Base-by-base conservation (phyloP, 2,888 invertebrate species). In the Altica lythri region DNA sequence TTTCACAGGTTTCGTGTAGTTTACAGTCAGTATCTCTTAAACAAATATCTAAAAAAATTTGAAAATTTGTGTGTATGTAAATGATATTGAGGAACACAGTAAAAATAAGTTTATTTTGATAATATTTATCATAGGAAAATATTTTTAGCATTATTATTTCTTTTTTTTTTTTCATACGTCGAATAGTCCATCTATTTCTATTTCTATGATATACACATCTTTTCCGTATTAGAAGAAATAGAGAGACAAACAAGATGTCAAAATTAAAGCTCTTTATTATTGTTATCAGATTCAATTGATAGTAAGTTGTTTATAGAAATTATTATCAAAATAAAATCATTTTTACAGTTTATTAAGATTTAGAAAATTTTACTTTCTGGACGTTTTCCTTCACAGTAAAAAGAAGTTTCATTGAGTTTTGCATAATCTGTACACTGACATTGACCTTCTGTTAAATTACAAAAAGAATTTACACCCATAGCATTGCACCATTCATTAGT, bases 401-500 rank as follows among this genome's bases (percentile, higher is more conserved):
- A 59, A 13, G 53, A 51, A 1, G 56, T 52, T 40, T 59, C 57
- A 34, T 66, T 60, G 3, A 65, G 51, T 9, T 46, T 49, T n/a
- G 66, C 57, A 25, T 50, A 42, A 25, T 47, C 53, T 30, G 53
- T 61, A 37, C 69, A 69, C 25, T 60, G 38, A 32, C 69, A 69
- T 17, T 56, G 49, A 12, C 43, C 55, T 5, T 57, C 57, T 4
- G 25, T 44, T 1, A 61, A 55, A 43, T 60, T 53, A 42, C 69
- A 69, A 42, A 53, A 68, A 5, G 67, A 52, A 50, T 68, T 57
- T 1, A 53, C 53, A 2, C 69, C 69, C 59, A 68, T 60, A 1
- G 66, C 67, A 40, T 62, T 55, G 42, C 69, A 69, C 69, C 69
- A 69, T 16, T 66, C 65, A 19, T 63, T 64, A 1, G 62, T 64